Percentiles rank a stretch among this genome's conserved stretches.
These are phyloP conservation scores for Sipha flava DNA, from an alignment of 1,140 invertebrate species.

Conservation along the genomic window DNA sequence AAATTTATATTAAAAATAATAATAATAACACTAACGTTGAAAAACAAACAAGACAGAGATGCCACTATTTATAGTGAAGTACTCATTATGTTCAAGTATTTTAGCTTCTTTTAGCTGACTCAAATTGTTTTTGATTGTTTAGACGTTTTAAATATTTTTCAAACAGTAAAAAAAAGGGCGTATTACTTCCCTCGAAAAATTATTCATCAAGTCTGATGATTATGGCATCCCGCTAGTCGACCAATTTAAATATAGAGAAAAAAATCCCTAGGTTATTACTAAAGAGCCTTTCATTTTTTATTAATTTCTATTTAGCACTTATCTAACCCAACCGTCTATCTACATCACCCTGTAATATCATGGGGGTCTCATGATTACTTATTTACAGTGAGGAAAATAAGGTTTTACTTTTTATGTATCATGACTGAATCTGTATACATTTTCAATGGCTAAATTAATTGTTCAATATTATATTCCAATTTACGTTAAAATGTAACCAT, in stretches of 20 bases:
- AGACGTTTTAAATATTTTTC: background rate
- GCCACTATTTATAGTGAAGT: background rate
- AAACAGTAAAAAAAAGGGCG: too few species aligned
- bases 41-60: background rate
- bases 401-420: background rate
- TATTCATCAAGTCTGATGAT: background rate
- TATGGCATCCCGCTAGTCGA: background rate
- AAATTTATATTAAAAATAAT: background rate
- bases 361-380: background rate
- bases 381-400: background rate
- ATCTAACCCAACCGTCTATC: background rate
- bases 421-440: too few species aligned
- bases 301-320: background rate
- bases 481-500: too few species aligned
- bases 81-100: background rate
- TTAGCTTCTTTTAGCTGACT: background rate
- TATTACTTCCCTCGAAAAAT: background rate
- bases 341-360: background rate
- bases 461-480: too few species aligned
- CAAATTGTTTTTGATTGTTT: background rate
- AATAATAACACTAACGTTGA: background rate
- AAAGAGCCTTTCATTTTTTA: background rate
- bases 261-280: background rate
- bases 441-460: too few species aligned
- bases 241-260: background rate